These are phyloP conservation scores for Hypselothyrea guttata DNA, from an alignment of 2,888 invertebrate genomes.

Conservation along the genomic window DNA sequence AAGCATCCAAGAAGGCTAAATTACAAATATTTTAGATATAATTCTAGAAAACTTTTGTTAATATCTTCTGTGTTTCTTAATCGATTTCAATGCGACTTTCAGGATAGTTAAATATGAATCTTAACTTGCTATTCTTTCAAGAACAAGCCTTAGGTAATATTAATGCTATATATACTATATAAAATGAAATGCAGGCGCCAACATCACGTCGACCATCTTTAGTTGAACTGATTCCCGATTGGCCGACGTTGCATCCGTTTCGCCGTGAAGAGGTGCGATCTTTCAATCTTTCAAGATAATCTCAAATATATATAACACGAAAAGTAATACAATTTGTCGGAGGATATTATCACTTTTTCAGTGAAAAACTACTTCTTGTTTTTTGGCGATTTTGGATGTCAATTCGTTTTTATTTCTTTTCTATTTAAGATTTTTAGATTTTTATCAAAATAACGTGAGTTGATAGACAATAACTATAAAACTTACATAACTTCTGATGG, in stretches of 20 bases:
- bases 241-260: constrained; percentile 88
- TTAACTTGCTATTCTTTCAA: too few species aligned
- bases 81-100: too few species aligned
- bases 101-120: too few species aligned
- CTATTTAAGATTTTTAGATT: too few species aligned
- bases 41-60: too few species aligned
- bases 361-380: constrained; percentile 22
- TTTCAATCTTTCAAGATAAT: constrained; percentile 18
- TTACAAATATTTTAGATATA: too few species aligned
- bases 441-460: too few species aligned
- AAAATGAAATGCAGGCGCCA: constrained; percentile 77
- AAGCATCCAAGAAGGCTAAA: too few species aligned
- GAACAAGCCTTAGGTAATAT: background rate
- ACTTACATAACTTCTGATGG: too few species aligned
- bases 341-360: constrained; percentile 15
- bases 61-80: too few species aligned
- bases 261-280: constrained; percentile 87
- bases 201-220: constrained; percentile 92
- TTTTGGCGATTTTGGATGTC: constrained; percentile 41
- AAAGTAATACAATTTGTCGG: background rate
- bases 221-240: constrained; percentile 97
- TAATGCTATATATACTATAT: constrained; percentile 24
- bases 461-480: too few species aligned
- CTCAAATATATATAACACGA: constrained; percentile 9
- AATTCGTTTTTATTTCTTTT: constrained; percentile 9